Evolutionary conservation across 2,113 vertebrate species (phyloP), one percentile per base, ranked within the genome.

Genomic region (Cebidichthys violaceus): DNA sequence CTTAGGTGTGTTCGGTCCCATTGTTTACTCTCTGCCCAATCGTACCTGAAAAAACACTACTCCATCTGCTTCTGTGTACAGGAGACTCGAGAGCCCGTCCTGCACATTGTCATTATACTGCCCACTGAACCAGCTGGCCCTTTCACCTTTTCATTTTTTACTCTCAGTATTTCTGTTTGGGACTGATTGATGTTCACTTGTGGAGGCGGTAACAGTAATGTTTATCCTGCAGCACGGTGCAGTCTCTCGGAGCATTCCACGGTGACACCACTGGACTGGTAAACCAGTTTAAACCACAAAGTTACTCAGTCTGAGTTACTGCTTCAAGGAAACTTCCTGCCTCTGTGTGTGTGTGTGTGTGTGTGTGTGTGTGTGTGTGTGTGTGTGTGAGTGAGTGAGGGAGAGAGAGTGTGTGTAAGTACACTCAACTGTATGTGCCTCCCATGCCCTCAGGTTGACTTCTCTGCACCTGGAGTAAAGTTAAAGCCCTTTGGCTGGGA

Each of bases 391-490:
- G 52, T 68, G 33, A 33, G 13, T 47, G 13, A 24, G 52, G 64
- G 33, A 33, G 33, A 33, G 33, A 33, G 33, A 6, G 33, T 68
- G 66, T 75, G 72, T 75, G 13, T 47, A 17, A 18, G 54, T 69
- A 27, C 55, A 78, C 83, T 85, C 66, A 75, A 89, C 77, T 88
- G 83, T 73, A 88, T 78, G 79, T 82, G 74, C 87, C 84, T 89
- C 90, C 77, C 88, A 77, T 93, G 86, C 84, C 92, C 90, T 90
- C 83, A 87, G 89, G 92, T 92, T 93, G 91, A 92, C 92, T 91
- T 91, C 77, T 80, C 70, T 91, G 92, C 90, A 94, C 91, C 93
- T 94, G 92, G 93, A 92, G 78, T 85, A 47, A 82, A 92, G 91
- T 91, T 90, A 80, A 90, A 92, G 83, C 88, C 80, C 79, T 67